phyloP scores from a whole-genome alignment of 2,797 vertebrate species.

The Pseudochirops corinnae region DNA sequence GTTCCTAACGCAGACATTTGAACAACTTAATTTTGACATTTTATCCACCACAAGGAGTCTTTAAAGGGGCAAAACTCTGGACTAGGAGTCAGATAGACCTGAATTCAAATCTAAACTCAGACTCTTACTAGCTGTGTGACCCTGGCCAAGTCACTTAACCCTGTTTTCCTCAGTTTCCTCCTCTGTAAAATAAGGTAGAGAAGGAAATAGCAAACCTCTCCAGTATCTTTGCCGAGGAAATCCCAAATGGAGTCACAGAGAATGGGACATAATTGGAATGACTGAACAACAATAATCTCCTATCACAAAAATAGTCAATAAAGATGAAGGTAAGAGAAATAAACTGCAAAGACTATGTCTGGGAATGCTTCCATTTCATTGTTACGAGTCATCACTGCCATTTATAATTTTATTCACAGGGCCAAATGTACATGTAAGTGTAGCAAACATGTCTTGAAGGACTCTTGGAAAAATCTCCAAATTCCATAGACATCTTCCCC shows the following conservation, averaged over 20 bases:
- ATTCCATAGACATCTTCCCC: neutral
- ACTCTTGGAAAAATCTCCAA: neutral
- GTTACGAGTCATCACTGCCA: neutral
- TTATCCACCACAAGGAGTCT: neutral
- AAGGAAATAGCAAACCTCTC: neutral
- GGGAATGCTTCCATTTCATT: neutral
- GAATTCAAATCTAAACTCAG: neutral
- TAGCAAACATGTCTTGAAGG: neutral
- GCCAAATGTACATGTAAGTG: neutral
- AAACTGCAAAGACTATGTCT: neutral
- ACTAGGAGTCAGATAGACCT: neutral
- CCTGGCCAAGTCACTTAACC: neutral
- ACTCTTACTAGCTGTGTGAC: neutral
- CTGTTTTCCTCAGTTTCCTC: neutral
- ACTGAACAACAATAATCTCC: neutral
- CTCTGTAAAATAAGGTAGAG: neutral
- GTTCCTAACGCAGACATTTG: neutral
- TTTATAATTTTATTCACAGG: neutral
- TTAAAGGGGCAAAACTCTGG: neutral
- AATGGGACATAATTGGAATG: too few species aligned
- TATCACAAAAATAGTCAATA: neutral
- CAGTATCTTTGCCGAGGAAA: neutral
- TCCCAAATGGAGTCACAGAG: neutral
- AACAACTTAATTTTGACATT: neutral
- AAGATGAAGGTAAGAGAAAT: neutral